Conservation (phyloP, 2,888 invertebrate genomes). For the Shargacucullia verbasci region DNA sequence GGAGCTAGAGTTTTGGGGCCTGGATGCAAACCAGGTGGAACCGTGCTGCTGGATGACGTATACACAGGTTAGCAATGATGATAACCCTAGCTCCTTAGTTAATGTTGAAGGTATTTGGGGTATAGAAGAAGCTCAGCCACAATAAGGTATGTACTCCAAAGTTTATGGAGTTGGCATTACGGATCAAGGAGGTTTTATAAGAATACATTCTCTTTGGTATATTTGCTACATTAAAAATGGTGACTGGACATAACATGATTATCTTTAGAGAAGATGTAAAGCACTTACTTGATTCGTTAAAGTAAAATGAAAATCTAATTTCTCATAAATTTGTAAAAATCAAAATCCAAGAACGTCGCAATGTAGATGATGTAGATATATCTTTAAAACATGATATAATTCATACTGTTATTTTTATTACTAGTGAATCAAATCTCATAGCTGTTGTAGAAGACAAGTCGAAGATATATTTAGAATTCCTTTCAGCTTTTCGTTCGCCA, state of each 20-base stretch:
- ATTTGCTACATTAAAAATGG: too few species aligned
- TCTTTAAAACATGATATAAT: conserved; percentile 8
- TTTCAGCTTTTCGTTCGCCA: conserved; percentile 16
- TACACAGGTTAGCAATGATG: conserved; percentile 91
- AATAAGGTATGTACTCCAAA: too few species aligned
- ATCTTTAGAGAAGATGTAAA: too few species aligned
- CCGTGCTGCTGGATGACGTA: conserved; percentile 99
- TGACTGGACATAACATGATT: too few species aligned
- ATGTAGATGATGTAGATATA: conserved; percentile 1
- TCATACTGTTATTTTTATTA: conserved; percentile 14
- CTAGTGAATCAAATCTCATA: conserved; percentile 21
- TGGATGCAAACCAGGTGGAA: conserved; percentile 99
- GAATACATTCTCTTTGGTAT: too few species aligned
- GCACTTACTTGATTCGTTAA: too few species aligned
- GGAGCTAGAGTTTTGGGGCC: conserved; percentile 99
- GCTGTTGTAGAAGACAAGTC: conserved; percentile 12
- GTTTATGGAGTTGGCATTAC: too few species aligned
- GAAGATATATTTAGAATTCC: conserved; percentile 27
- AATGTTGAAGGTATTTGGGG: too few species aligned
- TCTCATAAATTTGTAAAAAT: background rate
- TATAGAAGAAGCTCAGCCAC: too few species aligned
- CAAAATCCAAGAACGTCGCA: background rate
- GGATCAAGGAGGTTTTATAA: too few species aligned
- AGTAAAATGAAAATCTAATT: too few species aligned
- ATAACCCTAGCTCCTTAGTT: too few species aligned